phyloP scores from a whole-genome alignment of 2,888 invertebrate genomes.

The Drosophila quinaria region DNA sequence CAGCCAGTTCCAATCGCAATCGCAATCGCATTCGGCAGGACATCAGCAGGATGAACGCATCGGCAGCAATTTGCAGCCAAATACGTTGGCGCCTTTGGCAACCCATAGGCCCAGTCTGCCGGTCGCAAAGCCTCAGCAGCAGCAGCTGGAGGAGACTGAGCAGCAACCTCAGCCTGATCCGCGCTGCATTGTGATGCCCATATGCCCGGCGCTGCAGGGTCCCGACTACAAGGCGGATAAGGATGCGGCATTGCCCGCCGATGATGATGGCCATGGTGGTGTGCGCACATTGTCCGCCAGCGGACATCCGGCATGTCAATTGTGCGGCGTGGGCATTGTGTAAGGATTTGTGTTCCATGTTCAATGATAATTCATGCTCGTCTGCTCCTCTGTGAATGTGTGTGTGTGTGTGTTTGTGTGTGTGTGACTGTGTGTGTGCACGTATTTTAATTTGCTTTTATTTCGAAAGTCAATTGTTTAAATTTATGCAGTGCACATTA shows the following conservation, averaged over 20 bases:
- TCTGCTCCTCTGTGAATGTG: constrained; percentile 19
- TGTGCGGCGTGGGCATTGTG: constrained; percentile 86
- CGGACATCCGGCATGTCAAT: constrained; percentile 84
- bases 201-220: constrained; percentile 84
- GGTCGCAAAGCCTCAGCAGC: constrained; percentile 77
- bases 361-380: constrained; percentile 67
- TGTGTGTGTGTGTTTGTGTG: constrained; percentile 18
- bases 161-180: constrained; percentile 72
- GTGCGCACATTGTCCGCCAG: constrained; percentile 81
- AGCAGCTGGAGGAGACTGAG: constrained; percentile 42
- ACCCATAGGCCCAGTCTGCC: constrained; percentile 87
- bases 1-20: constrained; percentile 24
- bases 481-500: constrained; percentile 68
- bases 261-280: constrained; percentile 59
- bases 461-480: constrained; percentile 77
- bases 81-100: constrained; percentile 87
- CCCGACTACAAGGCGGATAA: constrained; percentile 83
- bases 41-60: constrained; percentile 82
- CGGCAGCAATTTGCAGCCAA: constrained; percentile 87
- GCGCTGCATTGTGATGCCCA: constrained; percentile 83
- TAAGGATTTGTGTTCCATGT: constrained; percentile 80
- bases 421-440: constrained; percentile 35
- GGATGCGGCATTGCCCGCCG: constrained; percentile 80
- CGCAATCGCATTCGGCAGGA: constrained; percentile 16
- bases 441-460: constrained; percentile 79